Conservation (phyloP, 2,113 vertebrate genomes). For the Notechis scutatus region DNA sequence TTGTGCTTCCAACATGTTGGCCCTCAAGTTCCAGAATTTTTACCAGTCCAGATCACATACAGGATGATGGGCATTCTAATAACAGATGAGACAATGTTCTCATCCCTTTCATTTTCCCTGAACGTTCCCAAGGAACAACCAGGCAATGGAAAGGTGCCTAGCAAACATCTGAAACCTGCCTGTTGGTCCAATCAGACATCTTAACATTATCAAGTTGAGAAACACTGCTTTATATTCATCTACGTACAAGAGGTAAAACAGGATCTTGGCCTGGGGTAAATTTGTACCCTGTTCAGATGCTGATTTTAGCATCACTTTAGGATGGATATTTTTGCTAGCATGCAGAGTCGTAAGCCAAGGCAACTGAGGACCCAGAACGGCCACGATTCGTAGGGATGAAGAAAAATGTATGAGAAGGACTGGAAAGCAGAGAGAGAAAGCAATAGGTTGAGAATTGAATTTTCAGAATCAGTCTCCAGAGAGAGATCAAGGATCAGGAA, state of each 20-base stretch:
- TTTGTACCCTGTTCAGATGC: not conserved
- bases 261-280: not conserved
- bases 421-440: not conserved
- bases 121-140: too few species aligned
- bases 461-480: not conserved
- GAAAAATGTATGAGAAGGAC: not conserved
- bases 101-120: too few species aligned
- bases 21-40: too few species aligned
- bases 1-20: too few species aligned
- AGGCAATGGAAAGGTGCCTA: too few species aligned
- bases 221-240: not conserved
- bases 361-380: not conserved
- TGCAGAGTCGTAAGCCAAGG: not conserved
- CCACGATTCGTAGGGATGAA: not conserved
- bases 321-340: not conserved
- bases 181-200: not conserved
- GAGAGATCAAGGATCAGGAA: not conserved
- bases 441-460: not conserved
- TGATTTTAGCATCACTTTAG: not conserved
- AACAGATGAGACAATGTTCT: too few species aligned
- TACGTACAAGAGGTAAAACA: not conserved
- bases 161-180: not conserved
- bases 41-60: too few species aligned
- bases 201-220: not conserved
- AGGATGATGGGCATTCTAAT: too few species aligned